These are phyloP conservation scores for Dendrocincla tyrannina DNA, from an alignment of 2,797 vertebrate species.

Conservation along the genomic window DNA sequence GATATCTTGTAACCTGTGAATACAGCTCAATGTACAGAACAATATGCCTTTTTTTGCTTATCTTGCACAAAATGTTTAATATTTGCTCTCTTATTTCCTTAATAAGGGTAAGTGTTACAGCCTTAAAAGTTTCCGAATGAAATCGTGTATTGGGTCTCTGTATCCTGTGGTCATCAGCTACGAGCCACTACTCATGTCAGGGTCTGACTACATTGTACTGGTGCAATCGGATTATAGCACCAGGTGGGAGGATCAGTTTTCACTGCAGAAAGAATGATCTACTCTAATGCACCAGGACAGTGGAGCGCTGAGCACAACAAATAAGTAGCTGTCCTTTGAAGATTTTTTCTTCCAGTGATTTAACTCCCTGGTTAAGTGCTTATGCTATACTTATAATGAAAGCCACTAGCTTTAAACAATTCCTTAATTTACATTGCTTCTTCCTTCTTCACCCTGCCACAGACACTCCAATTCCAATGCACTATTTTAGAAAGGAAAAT, in stretches of 20 bases:
- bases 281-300: not conserved
- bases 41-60: slow-evolving; percentile 58
- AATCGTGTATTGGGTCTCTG: slow-evolving; percentile 25
- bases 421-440: not conserved
- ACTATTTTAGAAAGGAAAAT: not conserved
- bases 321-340: slow-evolving; percentile 34
- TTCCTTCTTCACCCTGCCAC: not conserved
- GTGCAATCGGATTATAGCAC: slow-evolving; percentile 19
- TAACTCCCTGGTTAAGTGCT: slow-evolving; percentile 3
- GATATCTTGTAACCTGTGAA: slow-evolving; percentile 54
- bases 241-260: slow-evolving; percentile 49
- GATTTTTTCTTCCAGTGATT: not conserved
- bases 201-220: slow-evolving; percentile 23
- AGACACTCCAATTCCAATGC: not conserved
- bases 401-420: not conserved
- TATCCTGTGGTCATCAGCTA: slow-evolving; percentile 16
- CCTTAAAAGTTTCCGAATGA: slow-evolving; percentile 16
- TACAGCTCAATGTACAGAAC: slow-evolving; percentile 44
- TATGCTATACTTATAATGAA: not conserved
- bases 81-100: slow-evolving; percentile 67
- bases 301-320: slow-evolving; percentile 3
- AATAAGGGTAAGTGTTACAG: slow-evolving; percentile 35
- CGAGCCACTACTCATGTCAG: not conserved
- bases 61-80: slow-evolving; percentile 40
- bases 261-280: slow-evolving; percentile 6